Conservation (phyloP, 92 coral and sea anemone species). For the Desmophyllum pertusum region DNA sequence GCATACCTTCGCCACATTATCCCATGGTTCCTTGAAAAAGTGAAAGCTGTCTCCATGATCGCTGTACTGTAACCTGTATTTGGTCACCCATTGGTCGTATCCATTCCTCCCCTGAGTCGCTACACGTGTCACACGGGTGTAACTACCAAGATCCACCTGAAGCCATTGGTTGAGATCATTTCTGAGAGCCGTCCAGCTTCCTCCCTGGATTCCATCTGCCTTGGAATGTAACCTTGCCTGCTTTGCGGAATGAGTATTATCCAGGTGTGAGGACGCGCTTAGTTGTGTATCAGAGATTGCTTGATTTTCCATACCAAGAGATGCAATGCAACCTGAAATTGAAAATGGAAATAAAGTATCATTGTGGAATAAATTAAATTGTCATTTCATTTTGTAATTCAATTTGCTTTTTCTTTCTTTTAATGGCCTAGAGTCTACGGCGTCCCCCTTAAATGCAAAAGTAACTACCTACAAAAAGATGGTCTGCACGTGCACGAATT, state of each 20-base stretch:
- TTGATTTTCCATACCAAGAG: slow-evolving; percentile 43
- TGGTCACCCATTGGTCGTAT: slow-evolving; percentile 8
- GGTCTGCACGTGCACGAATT: neutral
- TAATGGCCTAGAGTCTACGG: neutral
- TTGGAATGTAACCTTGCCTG: slow-evolving; percentile 4
- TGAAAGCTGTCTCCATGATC: neutral
- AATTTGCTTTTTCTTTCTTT: neutral
- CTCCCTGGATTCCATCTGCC: neutral
- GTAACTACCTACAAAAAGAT: too few relatives aligned
- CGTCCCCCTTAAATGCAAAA: neutral
- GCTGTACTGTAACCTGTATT: slow-evolving; percentile 7
- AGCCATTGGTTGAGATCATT: slow-evolving; percentile 27
- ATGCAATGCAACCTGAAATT: slow-evolving; percentile 10
- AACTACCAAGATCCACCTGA: slow-evolving; percentile 27
- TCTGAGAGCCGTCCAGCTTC: slow-evolving; percentile 15
- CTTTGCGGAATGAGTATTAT: neutral
- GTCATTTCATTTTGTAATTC: neutral
- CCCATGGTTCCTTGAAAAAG: neutral
- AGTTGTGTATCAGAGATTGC: slow-evolving; percentile 26
- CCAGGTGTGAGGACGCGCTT: slow-evolving; percentile 25
- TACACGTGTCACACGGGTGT: neutral
- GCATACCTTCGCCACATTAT: neutral
- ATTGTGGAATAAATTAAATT: neutral
- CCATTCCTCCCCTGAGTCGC: slow-evolving; percentile 31
- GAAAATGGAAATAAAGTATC: neutral